Base-by-base conservation (phyloP, 2,888 invertebrate genomes). In the Acrocyrtus sp. region DNA sequence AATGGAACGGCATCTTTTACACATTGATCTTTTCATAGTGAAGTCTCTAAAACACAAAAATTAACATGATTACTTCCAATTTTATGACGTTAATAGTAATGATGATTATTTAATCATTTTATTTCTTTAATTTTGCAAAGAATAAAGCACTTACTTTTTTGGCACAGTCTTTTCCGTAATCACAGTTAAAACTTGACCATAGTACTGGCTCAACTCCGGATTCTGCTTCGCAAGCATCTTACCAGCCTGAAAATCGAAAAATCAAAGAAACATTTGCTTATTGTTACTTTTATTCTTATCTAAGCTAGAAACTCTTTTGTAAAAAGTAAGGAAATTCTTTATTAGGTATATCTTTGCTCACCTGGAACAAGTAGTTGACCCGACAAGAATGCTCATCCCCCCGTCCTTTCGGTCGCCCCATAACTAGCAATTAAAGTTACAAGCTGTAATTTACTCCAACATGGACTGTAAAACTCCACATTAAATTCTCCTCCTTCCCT, bases 11-110 rank as follows among this genome's bases (percentile, higher is more conserved):
- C 80, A 80, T 19, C 68, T 68, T 56, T 77, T 78, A 54, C 80
- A 80, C 53, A 80, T 68, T 47, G 74, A 75, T 51, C 80, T 27
- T 47, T 80, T 80, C 72, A 80, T 68, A 2, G 80, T 79, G 29
- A 72, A 77, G 53, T 80, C 80, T 47, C 80, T 80, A 29, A 10
- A 62, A 34, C 12, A 15, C 12, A 39, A 58, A 34, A n/a, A n/a
- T n/a, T n/a, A n/a, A n/a, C n/a, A n/a, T n/a, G n/a, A 34, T 34
- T 34, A 34, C 34, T 34, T 34, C 34, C 34, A 34, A 34, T n/a
- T n/a, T n/a, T n/a, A n/a, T n/a, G n/a, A n/a, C n/a, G n/a, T n/a
- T n/a, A n/a, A n/a, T n/a, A n/a, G n/a, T n/a, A n/a, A n/a, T n/a
- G n/a, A n/a, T n/a, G n/a, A n/a, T n/a, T n/a, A n/a, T n/a, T n/a